phyloP scores from a whole-genome alignment of 2,888 invertebrate species.

The Bellardia pandia region DNA sequence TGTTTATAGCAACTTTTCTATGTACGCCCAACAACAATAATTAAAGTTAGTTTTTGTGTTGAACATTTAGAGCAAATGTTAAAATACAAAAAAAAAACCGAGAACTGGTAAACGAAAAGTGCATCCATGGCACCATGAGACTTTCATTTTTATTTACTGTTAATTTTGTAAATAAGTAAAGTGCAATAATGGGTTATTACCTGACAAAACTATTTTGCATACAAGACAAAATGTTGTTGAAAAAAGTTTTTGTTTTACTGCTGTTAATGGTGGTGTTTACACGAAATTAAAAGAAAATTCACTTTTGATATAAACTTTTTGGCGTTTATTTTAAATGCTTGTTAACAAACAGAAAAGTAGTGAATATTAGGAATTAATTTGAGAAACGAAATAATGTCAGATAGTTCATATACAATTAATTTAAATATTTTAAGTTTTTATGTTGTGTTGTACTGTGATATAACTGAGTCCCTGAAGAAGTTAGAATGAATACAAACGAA shows the following conservation, averaged over 20 bases:
- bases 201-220: conserved; percentile 28
- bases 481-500: too few relatives aligned
- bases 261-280: not conserved
- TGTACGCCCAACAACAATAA: conserved; percentile 11
- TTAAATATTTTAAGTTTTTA: too few relatives aligned
- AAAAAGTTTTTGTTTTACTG: not conserved
- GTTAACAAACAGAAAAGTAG: too few relatives aligned
- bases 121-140: conserved; percentile 12
- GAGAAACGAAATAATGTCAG: too few relatives aligned
- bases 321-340: too few relatives aligned
- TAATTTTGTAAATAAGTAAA: conserved; percentile 43
- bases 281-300: not conserved
- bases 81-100: not conserved
- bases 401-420: too few relatives aligned
- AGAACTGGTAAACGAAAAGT: not conserved
- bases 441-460: too few relatives aligned
- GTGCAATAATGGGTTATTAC: conserved; percentile 52
- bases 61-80: conserved; percentile 17
- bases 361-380: too few relatives aligned
- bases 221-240: not conserved
- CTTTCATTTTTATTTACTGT: conserved; percentile 51
- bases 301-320: not conserved
- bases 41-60: conserved; percentile 42
- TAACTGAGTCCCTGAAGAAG: too few relatives aligned
- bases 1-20: not conserved